phyloP scores from a whole-genome alignment of 2,888 invertebrate species.

The Dryadula phaetusa region DNA sequence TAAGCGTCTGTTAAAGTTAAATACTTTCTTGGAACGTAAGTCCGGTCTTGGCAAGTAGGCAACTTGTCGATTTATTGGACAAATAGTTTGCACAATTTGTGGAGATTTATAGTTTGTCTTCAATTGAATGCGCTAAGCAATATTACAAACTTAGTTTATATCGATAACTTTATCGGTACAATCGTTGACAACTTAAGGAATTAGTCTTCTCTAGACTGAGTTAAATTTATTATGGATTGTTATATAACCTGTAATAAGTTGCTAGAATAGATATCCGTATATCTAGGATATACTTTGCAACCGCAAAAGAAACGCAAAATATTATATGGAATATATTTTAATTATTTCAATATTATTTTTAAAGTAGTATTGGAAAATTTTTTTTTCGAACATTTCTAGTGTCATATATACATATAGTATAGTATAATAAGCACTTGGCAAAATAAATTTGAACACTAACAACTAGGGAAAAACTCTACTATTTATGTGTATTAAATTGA shows the following conservation, averaged over 20 bases:
- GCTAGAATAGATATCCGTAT: too few species aligned
- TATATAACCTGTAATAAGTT: not conserved
- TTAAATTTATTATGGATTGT: not conserved
- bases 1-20: slow-evolving; percentile 59
- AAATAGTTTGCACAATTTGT: slow-evolving; percentile 54
- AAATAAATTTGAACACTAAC: too few species aligned
- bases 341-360: too few species aligned
- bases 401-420: too few species aligned
- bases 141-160: slow-evolving; percentile 40
- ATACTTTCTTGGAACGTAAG: slow-evolving; percentile 82
- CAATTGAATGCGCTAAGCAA: slow-evolving; percentile 56
- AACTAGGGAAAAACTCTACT: too few species aligned
- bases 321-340: too few species aligned
- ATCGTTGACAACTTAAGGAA: slow-evolving; percentile 45
- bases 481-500: too few species aligned
- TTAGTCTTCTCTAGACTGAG: slow-evolving; percentile 6
- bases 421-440: too few species aligned
- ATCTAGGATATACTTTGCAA: too few species aligned
- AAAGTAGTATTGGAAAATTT: too few species aligned
- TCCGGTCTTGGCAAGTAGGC: slow-evolving; percentile 76
- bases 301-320: too few species aligned
- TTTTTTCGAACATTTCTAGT: too few species aligned
- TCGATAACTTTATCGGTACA: slow-evolving; percentile 38
- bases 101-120: slow-evolving; percentile 76
- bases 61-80: slow-evolving; percentile 78